Percentiles rank a stretch among this genome's conserved stretches.
Conservation (phyloP, 1,140 invertebrate species). For the Trichonephila clavipes region DNA sequence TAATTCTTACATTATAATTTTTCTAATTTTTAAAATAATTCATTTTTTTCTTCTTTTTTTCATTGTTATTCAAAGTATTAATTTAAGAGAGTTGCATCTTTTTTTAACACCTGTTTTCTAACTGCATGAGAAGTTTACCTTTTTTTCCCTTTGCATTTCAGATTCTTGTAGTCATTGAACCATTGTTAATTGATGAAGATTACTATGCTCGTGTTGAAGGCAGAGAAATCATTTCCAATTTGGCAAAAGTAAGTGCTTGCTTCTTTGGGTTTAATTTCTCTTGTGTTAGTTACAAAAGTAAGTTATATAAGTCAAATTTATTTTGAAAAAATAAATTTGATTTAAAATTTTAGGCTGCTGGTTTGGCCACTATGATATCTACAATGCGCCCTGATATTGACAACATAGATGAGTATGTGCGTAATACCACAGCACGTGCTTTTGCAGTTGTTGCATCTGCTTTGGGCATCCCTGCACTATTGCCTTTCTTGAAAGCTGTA, state of each 20-base stretch:
- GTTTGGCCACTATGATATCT: constrained; percentile 99
- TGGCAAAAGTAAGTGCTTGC: constrained; percentile 88
- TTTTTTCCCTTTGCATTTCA: constrained; percentile 78
- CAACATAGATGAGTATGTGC: constrained; percentile 99
- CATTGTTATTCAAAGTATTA: too few relatives aligned
- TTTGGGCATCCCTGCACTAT: constrained; percentile 95
- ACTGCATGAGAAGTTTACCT: not conserved
- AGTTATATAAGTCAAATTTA: not conserved
- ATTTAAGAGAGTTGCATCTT: too few relatives aligned
- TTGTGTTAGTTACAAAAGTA: not conserved
- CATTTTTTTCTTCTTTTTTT: too few relatives aligned
- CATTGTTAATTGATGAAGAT: constrained; percentile 99
- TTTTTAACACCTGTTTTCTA: too few relatives aligned
- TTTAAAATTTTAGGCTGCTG: constrained; percentile 88
- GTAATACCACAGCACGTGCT: constrained; percentile 99
- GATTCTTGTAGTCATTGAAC: constrained; percentile 99
- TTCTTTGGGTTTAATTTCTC: not conserved
- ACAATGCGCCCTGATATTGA: constrained; percentile 99
- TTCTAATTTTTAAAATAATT: too few relatives aligned
- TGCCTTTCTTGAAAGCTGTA: constrained; percentile 99
- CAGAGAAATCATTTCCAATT: constrained; percentile 99
- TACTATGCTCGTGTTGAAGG: constrained; percentile 99
- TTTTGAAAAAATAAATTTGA: not conserved
- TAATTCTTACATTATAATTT: not conserved
- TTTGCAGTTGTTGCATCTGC: constrained; percentile 99